Percentiles rank a stretch among this genome's conserved stretches.
Conservation (phyloP, 2,888 invertebrate genomes). For the Perizoma affinitatum region DNA sequence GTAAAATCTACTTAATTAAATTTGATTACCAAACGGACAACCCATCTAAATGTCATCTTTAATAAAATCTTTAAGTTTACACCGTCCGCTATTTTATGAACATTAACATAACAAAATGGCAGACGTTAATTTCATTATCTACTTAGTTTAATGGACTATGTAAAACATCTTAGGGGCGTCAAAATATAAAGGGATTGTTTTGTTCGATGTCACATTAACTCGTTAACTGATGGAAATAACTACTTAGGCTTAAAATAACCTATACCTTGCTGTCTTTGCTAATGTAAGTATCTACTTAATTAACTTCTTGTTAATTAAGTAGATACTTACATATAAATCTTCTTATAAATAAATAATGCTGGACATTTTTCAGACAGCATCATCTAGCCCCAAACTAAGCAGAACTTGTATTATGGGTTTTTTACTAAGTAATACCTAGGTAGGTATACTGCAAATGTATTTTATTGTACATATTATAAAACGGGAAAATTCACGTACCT, state of each 20-base stretch:
- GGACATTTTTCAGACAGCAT: no score
- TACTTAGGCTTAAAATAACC: conserved; percentile 1
- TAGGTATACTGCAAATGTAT: no score
- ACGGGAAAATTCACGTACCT: no score
- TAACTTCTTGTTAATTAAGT: no score
- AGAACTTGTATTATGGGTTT: no score
- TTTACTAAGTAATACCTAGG: no score
- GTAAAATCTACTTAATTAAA: conserved; percentile 25
- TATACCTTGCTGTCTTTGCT: no score
- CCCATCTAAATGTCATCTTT: conserved; percentile 27
- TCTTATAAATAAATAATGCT: no score
- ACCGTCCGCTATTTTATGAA: conserved; percentile 42
- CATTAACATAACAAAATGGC: conserved; percentile 61
- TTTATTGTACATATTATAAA: no score
- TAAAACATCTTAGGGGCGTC: conserved; percentile 66
- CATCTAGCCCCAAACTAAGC: no score
- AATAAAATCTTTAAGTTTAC: conserved; percentile 29
- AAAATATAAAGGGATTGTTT: conserved; percentile 55
- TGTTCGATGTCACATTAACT: conserved; percentile 54
- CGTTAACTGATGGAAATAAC: conserved; percentile 20
- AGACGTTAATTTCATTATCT: conserved; percentile 55
- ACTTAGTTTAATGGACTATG: conserved; percentile 46
- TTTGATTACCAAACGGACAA: conserved; percentile 23
- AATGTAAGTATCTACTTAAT: no score
- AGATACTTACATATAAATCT: no score